Evolutionary conservation across 2,797 vertebrate species (phyloP).

Genomic region (Alcedo quadribrachys): DNA sequence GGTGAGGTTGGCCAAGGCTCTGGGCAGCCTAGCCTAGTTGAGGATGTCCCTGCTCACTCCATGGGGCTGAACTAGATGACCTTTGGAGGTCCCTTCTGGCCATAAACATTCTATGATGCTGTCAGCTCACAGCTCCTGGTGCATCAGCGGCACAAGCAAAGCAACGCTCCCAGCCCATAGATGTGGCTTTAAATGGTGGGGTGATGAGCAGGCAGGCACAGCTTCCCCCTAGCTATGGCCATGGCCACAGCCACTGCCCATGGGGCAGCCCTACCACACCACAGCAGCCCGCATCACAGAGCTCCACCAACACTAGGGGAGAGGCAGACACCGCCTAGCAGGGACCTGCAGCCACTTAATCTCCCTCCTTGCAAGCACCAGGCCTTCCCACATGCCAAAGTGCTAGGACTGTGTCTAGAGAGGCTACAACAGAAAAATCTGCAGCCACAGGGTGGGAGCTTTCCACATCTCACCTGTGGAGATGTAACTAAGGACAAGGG

Average conservation of each 20-base stretch:
- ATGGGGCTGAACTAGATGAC: too few relatives aligned
- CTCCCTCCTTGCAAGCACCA: neutral
- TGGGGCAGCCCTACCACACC: neutral
- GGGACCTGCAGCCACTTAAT: neutral
- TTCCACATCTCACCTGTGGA: neutral
- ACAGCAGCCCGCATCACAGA: neutral
- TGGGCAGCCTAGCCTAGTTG: too few relatives aligned
- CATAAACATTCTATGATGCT: too few relatives aligned
- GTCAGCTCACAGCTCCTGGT: neutral
- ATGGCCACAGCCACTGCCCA: neutral
- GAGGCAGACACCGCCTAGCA: accelerated
- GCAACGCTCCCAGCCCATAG: accelerated
- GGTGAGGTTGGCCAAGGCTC: too few relatives aligned
- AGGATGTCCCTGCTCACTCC: too few relatives aligned
- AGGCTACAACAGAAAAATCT: neutral
- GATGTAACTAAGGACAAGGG: neutral
- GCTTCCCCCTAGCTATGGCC: neutral
- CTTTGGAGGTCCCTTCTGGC: too few relatives aligned
- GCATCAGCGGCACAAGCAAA: neutral
- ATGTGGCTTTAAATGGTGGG: neutral
- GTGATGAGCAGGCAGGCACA: accelerated
- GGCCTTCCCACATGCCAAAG: neutral
- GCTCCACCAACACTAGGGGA: accelerated
- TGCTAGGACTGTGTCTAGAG: neutral
- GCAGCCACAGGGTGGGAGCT: neutral